Evolutionary conservation across 2,113 vertebrate genomes (phyloP).

Genomic region (Sinocyclocheilus anophthalmus): DNA sequence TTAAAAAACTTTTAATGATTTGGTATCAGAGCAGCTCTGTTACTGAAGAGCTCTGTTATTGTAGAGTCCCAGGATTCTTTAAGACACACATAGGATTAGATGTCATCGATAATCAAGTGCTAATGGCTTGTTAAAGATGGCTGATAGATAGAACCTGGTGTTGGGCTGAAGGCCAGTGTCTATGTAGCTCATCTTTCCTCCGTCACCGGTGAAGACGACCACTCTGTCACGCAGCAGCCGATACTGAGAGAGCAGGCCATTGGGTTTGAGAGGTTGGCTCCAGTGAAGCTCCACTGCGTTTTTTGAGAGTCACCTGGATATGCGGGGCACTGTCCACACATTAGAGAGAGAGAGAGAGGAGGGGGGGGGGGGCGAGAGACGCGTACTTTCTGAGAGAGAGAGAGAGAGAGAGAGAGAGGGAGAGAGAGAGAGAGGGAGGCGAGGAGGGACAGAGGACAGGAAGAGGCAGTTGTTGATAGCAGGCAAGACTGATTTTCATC

Average conservation of each 20-base stretch:
- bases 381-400: no score
- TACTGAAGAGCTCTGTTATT: slow-evolving; percentile 39
- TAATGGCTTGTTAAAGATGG: slow-evolving; percentile 56
- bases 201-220: slow-evolving; percentile 78
- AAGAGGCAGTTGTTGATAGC: neutral
- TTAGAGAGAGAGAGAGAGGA: slow-evolving; percentile 41
- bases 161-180: slow-evolving; percentile 84
- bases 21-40: slow-evolving; percentile 51
- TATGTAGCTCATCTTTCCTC: slow-evolving; percentile 78
- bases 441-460: no score
- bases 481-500: neutral
- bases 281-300: slow-evolving; percentile 86
- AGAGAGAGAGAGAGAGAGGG: no score
- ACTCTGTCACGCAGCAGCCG: slow-evolving; percentile 80
- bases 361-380: no score
- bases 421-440: no score
- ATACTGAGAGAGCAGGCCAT: slow-evolving; percentile 83
- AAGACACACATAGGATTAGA: slow-evolving; percentile 55
- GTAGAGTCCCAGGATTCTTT: slow-evolving; percentile 54
- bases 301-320: slow-evolving; percentile 80
- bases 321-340: slow-evolving; percentile 84
- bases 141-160: slow-evolving; percentile 78
- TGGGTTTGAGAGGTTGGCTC: slow-evolving; percentile 80
- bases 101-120: slow-evolving; percentile 58
- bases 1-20: slow-evolving; percentile 60